phyloP scores from a whole-genome alignment of 2,888 invertebrate genomes.

The Orthonevra nobilis region DNA sequence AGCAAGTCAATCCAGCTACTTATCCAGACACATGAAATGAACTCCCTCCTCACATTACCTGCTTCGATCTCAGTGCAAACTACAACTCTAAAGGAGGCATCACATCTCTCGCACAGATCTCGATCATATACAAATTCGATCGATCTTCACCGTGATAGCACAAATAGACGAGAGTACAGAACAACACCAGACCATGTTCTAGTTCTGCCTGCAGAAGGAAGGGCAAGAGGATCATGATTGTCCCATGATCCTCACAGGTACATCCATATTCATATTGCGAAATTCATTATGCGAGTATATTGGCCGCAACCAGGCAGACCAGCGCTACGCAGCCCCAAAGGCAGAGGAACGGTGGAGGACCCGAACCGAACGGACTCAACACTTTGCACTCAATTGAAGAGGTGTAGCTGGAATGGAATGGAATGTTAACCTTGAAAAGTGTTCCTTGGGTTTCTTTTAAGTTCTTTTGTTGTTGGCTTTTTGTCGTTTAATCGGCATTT shows the following conservation, averaged over 20 bases:
- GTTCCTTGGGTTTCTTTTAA: conserved; percentile 34
- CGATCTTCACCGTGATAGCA: conserved; percentile 57
- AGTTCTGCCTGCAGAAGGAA: conserved; percentile 15
- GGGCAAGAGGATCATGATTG: conserved; percentile 41
- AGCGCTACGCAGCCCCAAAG: conserved; percentile 6
- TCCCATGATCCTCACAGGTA: conserved; percentile 1
- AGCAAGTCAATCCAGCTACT: conserved; percentile 40
- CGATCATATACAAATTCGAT: conserved; percentile 65
- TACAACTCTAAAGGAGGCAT: conserved; percentile 8
- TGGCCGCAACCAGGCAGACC: background rate
- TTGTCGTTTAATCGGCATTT: conserved; percentile 2
- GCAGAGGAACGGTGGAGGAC: too few relatives aligned
- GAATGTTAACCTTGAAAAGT: conserved; percentile 68
- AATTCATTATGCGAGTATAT: conserved; percentile 24
- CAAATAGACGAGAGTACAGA: conserved; percentile 53
- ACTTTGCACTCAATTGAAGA: conserved; percentile 66
- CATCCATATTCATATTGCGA: conserved; percentile 50
- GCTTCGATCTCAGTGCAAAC: conserved; percentile 4
- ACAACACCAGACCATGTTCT: conserved; percentile 22
- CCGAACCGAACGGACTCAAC: conserved; percentile 54
- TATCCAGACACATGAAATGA: conserved; percentile 43
- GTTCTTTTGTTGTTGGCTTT: background rate
- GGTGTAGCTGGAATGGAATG: conserved; percentile 48
- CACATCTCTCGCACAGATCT: conserved; percentile 58
- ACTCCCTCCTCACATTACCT: conserved; percentile 5